phyloP scores from a whole-genome alignment of 2,113 vertebrate species.

The Sylvilagus bachmani region DNA sequence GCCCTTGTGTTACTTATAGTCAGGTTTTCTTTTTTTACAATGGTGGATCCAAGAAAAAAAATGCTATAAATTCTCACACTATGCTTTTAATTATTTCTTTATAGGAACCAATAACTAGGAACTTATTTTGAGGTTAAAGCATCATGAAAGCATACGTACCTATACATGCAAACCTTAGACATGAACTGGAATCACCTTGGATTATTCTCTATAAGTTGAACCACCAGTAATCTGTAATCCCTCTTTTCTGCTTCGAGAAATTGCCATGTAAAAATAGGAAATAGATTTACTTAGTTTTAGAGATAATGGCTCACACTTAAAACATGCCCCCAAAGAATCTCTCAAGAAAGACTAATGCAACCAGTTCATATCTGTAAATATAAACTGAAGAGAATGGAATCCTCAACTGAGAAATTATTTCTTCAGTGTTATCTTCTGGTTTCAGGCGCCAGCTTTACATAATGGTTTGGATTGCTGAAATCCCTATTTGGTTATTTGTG shows the following conservation, averaged over 20 bases:
- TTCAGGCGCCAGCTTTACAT: constrained; percentile 77
- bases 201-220: background rate
- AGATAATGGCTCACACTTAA: constrained; percentile 86
- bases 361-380: constrained; percentile 75
- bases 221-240: background rate
- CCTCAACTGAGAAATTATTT: constrained; percentile 83
- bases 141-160: background rate
- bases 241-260: constrained; percentile 62
- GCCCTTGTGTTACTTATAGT: background rate
- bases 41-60: background rate
- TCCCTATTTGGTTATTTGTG: constrained; percentile 69
- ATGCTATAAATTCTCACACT: background rate
- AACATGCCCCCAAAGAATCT: constrained; percentile 64
- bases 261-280: constrained; percentile 32
- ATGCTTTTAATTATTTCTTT: background rate
- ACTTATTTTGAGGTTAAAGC: background rate
- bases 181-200: background rate
- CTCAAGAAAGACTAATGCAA: constrained; percentile 67
- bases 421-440: constrained; percentile 76
- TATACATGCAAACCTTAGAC: background rate
- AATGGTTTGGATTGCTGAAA: constrained; percentile 31
- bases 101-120: constrained; percentile 39
- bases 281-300: constrained; percentile 71
- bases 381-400: constrained; percentile 77
- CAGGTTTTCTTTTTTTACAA: background rate